Evolutionary conservation across 2,888 invertebrate species (phyloP), one percentile per base, ranked within the genome.

Genomic region (Digitonthophagus gazella): DNA sequence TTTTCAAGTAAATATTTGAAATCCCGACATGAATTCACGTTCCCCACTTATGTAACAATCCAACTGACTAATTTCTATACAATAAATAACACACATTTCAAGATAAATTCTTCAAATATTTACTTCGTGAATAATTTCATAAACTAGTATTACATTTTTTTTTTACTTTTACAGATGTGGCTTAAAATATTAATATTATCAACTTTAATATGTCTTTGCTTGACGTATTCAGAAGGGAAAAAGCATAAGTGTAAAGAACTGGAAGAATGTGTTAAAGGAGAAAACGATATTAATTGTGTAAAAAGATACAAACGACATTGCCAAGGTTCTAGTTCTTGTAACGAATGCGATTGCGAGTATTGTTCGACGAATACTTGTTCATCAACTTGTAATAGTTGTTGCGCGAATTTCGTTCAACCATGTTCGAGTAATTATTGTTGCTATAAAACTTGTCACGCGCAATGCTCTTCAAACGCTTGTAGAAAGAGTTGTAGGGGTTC

Each of bases 371-470:
- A 58, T 22, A 57, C 22, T 2, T 80, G 80, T 72, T 71, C 72
- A 14, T 73, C 76, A 70, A 78, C 80, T 66, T 81, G 81, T 71
- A 69, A 73, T 58, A 69, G 68, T 66, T 81, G 78, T 64, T 73
- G 78, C 61, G 70, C 70, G 15, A 72, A 73, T n/a, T 18, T 18
- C 11, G 6, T 14, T 18, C 66, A 70, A 14, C 69, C 72, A 3
- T 81, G 81, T 70, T 72, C 71, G n/a, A 78, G 77, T 1, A 76
- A 76, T 58, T 77, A 79, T 55, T 83, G 83, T 66, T 83, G 83
- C 71, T 81, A 82, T 71, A 79, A 78, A 71, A 80, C 80, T 2
- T 83, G 83, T 68, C 79, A 81, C 55, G 75, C 77, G 1, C 77
- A 79, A 64, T 83, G 83, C 69, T 76, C 19, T 18, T 61, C 61